These are phyloP conservation scores for Muricea muricata DNA, from an alignment of 92 coral and sea anemone species.

Conservation along the genomic window DNA sequence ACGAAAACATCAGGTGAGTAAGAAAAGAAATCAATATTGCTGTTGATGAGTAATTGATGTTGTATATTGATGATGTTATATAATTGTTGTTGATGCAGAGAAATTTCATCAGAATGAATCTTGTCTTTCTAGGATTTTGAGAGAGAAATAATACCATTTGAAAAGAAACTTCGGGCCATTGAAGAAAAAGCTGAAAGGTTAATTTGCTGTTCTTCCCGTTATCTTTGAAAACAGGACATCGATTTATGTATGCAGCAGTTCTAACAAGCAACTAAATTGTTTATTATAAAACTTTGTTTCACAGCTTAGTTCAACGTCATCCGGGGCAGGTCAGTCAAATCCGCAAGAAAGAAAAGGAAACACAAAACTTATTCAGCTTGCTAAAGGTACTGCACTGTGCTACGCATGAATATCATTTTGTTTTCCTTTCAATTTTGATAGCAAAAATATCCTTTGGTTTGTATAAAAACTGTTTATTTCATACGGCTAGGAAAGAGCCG, in stretches of 20 bases:
- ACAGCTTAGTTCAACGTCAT: slow-evolving; percentile 79
- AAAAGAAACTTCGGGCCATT: slow-evolving; percentile 80
- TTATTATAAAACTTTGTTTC: neutral
- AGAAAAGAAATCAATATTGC: too few species aligned
- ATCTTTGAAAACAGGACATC: neutral
- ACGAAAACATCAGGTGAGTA: slow-evolving; percentile 83
- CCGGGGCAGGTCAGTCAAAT: slow-evolving; percentile 96
- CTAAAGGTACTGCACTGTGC: slow-evolving; percentile 61
- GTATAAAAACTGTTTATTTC: neutral
- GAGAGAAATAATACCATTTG: slow-evolving; percentile 91
- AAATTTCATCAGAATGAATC: too few species aligned
- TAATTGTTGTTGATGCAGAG: too few species aligned
- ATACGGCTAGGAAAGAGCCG: slow-evolving; percentile 71
- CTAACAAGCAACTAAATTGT: too few species aligned
- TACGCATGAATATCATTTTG: too few species aligned
- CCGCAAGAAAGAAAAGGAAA: slow-evolving; percentile 80
- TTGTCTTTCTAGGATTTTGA: slow-evolving; percentile 75
- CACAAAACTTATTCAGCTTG: slow-evolving; percentile 75
- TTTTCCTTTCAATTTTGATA: neutral
- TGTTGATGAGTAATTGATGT: too few species aligned
- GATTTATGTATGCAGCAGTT: too few species aligned
- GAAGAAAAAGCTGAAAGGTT: slow-evolving; percentile 84
- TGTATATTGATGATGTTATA: too few species aligned
- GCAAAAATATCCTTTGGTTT: neutral
- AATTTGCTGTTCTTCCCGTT: neutral